These are phyloP conservation scores for Melanotaenia parkinsoni DNA, from an alignment of 2,797 vertebrate genomes.

Conservation along the genomic window DNA sequence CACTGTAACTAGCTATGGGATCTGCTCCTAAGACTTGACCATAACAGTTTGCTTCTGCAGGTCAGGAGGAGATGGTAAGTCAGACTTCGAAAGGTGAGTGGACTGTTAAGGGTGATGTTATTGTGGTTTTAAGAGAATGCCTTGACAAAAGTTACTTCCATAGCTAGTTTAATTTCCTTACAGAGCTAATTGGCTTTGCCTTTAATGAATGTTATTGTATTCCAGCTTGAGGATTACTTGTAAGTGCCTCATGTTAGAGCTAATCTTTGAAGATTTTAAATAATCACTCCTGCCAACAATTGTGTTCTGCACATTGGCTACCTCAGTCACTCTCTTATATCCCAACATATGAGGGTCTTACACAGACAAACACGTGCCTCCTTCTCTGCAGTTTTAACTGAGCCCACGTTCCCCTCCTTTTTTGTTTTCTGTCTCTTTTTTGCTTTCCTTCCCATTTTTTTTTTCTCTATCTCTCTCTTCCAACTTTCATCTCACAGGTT, in stretches of 20 bases:
- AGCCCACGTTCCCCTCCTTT: constrained; percentile 86
- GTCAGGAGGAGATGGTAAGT: constrained; percentile 81
- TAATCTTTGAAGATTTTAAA: constrained; percentile 18
- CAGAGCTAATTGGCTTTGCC: constrained; percentile 54
- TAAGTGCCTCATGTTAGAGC: constrained; percentile 20
- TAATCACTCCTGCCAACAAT: constrained; percentile 58
- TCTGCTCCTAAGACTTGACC: constrained; percentile 73
- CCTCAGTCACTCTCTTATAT: constrained; percentile 65
- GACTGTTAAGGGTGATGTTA: constrained; percentile 40
- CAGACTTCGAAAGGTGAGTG: constrained; percentile 76
- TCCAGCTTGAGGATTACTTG: constrained; percentile 13
- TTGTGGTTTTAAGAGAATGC: constrained; percentile 72
- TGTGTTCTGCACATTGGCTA: constrained; percentile 83
- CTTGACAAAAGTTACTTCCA: constrained; percentile 85
- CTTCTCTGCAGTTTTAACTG: constrained; percentile 89
- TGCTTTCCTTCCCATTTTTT: constrained; percentile 62
- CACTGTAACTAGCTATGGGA: constrained; percentile 87
- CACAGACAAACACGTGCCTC: constrained; percentile 88
- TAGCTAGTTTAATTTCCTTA: constrained; percentile 81
- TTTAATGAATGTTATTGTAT: constrained; percentile 27
- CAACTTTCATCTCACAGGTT: constrained; percentile 83
- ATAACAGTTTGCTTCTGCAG: constrained; percentile 82
- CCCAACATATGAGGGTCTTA: constrained; percentile 84
- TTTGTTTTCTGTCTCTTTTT: constrained; percentile 78
- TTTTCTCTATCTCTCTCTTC: constrained; percentile 70